Conservation (phyloP, 2,888 invertebrate genomes). For the Dicyrtomina minuta region DNA sequence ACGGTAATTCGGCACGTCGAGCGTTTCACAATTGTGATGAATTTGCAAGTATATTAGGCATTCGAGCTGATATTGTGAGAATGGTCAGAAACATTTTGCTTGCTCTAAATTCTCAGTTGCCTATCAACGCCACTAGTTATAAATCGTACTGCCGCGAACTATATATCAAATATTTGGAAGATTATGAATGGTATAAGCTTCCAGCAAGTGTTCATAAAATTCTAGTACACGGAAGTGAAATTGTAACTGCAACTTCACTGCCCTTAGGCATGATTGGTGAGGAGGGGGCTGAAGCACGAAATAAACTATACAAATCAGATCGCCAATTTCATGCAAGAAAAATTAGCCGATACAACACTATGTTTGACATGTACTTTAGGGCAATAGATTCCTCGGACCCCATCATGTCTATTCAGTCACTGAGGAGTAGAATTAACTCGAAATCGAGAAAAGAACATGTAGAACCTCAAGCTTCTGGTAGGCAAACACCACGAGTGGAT, state of each 20-base stretch:
- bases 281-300: slow-evolving; percentile 28
- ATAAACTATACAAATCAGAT: slow-evolving; percentile 26
- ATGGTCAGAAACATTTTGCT: too few species aligned
- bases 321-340: slow-evolving; percentile 33
- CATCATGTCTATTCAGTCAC: not conserved
- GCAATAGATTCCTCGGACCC: slow-evolving; percentile 37
- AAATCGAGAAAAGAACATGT: too few species aligned
- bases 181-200: too few species aligned
- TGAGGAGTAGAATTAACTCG: not conserved
- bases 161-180: too few species aligned
- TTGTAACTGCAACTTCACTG: slow-evolving; percentile 12
- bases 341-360: slow-evolving; percentile 4
- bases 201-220: too few species aligned
- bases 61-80: slow-evolving; percentile 23
- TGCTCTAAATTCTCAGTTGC: too few species aligned
- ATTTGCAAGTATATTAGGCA: too few species aligned
- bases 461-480: too few species aligned
- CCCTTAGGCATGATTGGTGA: slow-evolving; percentile 36
- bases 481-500: too few species aligned
- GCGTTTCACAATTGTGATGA: slow-evolving; percentile 2
- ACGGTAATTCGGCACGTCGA: slow-evolving; percentile 35
- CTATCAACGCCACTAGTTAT: slow-evolving; percentile 27
- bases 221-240: slow-evolving; percentile 31
- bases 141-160: not conserved
- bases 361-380: slow-evolving; percentile 33